Base-by-base conservation (phyloP, 2,113 vertebrate genomes). In the Corydoras sp. region DNA sequence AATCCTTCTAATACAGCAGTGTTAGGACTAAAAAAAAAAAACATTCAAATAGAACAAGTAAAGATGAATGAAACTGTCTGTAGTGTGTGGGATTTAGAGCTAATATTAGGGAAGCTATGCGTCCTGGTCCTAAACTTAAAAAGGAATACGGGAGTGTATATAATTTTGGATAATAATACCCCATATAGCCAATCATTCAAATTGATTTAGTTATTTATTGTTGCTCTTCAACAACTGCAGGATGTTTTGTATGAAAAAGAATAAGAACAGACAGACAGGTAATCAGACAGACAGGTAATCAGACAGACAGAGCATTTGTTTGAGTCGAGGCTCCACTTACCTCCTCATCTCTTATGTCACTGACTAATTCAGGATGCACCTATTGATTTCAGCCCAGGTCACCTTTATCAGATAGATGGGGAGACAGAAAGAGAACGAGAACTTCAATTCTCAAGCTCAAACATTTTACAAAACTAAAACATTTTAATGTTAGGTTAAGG, bases 331-430 rank as follows among this genome's bases (percentile, higher is more conserved):
- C 68, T 78, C 71, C 54, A 10, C 76, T 78, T 81, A 78, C 76
- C 63, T 18, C 63, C 70, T 29, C 62, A 72, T 68, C 76, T 81
- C 76, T 24, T 74, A 66, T 78, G 73, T 60, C 79, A 76, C 79
- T 81, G 76, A 78, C 76, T 81, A 81, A 81, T 81, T 81, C 74
- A 81, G 65, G 76, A 66, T 74, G 76, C 65, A 61, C 71, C 71
- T 77, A 72, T 78, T 68, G 48, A 58, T 79, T 80, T 80, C 78
- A 49, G 43, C 55, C 65, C 18, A 66, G 74, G 75, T 80, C 78
- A 77, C 59, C 35, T 79, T 58, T 76, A 55, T 63, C 58, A 62
- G 55, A 32, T 13, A 60, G 43, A 15, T n/a, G 31, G 14, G n/a
- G 15, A 58, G 29, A 67, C 43, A 72, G 63, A 60, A 63, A 9